Percentiles rank a stretch among this genome's conserved stretches.
phyloP scores from a whole-genome alignment of 2,113 vertebrate species.

The Capricornis sumatraensis region DNA sequence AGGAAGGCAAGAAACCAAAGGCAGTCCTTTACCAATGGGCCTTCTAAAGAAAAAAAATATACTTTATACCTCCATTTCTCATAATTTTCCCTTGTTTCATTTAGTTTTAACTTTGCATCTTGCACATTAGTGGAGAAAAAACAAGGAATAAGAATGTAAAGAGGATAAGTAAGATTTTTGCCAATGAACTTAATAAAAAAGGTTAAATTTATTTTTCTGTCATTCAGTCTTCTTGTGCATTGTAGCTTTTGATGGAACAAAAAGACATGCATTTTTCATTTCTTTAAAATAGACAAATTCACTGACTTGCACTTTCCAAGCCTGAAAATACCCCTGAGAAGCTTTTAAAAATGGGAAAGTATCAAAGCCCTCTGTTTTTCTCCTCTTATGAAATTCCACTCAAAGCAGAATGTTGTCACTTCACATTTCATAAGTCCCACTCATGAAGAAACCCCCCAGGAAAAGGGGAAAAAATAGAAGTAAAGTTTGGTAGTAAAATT shows the following conservation, averaged over 20 bases:
- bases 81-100: neutral
- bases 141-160: neutral
- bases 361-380: neutral
- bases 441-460: neutral
- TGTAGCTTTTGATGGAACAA: neutral
- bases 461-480: neutral
- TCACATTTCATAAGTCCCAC: neutral
- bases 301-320: slow-evolving; percentile 13
- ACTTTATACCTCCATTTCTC: neutral
- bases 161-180: neutral
- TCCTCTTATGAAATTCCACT: neutral
- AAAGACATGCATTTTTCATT: neutral
- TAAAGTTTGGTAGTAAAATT: neutral
- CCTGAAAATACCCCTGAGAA: neutral
- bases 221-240: neutral
- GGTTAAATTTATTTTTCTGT: neutral
- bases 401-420: neutral
- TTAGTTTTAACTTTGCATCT: neutral
- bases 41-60: neutral
- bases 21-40: neutral
- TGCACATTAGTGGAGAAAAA: neutral
- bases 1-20: neutral
- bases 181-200: neutral
- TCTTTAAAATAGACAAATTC: neutral
- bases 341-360: neutral